Evolutionary conservation across 92 coral and sea anemone genomes (phyloP).

Genomic region (Parazoanthus swiftii): DNA sequence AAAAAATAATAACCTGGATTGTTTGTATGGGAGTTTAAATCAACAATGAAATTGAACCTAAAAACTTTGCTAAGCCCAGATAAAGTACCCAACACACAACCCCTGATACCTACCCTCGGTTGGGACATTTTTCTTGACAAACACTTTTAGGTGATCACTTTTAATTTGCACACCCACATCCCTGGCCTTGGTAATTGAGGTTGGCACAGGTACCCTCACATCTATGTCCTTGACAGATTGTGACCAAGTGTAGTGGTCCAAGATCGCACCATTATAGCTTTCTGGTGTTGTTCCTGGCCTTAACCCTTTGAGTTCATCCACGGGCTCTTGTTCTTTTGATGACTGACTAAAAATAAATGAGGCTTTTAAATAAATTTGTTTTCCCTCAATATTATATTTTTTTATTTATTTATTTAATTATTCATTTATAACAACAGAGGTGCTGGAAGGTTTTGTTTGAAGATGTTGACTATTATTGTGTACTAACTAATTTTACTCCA

Average conservation of each 20-base stretch:
- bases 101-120: slow-evolving; percentile 51
- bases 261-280: slow-evolving; percentile 91
- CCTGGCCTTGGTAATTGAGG: slow-evolving; percentile 71
- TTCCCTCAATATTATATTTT: neutral
- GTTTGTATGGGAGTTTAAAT: too few relatives aligned
- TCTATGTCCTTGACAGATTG: slow-evolving; percentile 91
- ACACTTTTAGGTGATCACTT: slow-evolving; percentile 72
- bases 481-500: too few relatives aligned
- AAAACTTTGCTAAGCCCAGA: too few relatives aligned
- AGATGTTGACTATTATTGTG: too few relatives aligned
- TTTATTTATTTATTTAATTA: too few relatives aligned
- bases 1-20: too few relatives aligned
- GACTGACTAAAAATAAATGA: slow-evolving; percentile 30
- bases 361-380: neutral
- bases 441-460: too few relatives aligned
- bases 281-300: slow-evolving; percentile 86
- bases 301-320: slow-evolving; percentile 54
- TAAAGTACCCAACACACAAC: too few relatives aligned
- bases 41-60: too few relatives aligned
- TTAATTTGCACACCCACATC: slow-evolving; percentile 91
- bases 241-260: slow-evolving; percentile 92
- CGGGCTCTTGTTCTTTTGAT: slow-evolving; percentile 20
- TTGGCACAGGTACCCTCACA: slow-evolving; percentile 83
- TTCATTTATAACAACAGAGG: too few relatives aligned
- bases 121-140: slow-evolving; percentile 70